phyloP scores from a whole-genome alignment of 2,888 invertebrate genomes.

The Subacronicta megacephala region DNA sequence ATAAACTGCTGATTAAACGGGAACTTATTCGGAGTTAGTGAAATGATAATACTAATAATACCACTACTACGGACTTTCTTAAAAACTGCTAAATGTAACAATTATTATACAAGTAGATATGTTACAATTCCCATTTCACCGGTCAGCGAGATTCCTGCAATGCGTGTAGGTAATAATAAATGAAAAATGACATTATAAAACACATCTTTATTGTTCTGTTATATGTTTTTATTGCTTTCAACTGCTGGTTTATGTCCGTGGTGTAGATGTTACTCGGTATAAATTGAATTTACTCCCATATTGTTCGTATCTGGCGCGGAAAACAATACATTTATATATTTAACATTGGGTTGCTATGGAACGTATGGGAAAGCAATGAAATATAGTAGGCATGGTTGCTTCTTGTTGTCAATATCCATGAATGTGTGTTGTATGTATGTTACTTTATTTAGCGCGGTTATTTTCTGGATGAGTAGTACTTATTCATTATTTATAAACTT shows the following conservation, averaged over 20 bases:
- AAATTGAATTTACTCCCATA: slow-evolving; percentile 48
- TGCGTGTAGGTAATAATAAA: slow-evolving; percentile 67
- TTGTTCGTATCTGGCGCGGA: slow-evolving; percentile 25
- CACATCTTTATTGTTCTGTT: slow-evolving; percentile 57
- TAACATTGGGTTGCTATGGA: slow-evolving; percentile 17
- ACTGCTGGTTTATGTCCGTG: slow-evolving; percentile 39
- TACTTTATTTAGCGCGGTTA: too few species aligned
- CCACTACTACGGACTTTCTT: too few species aligned
- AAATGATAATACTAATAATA: too few species aligned
- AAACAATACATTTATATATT: slow-evolving; percentile 32
- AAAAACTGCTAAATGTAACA: too few species aligned
- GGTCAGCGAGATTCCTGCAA: slow-evolving; percentile 55
- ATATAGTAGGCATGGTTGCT: background rate
- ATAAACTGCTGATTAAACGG: too few species aligned
- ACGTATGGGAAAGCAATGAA: slow-evolving; percentile 11
- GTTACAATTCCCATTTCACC: background rate
- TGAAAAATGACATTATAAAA: slow-evolving; percentile 66
- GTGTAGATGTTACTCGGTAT: slow-evolving; percentile 29
- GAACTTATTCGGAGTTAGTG: too few species aligned
- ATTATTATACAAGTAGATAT: background rate
- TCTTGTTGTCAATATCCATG: too few species aligned
- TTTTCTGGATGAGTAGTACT: too few species aligned
- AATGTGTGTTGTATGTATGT: too few species aligned
- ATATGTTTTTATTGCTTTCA: slow-evolving; percentile 49
- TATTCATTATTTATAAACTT: too few species aligned